Conservation (phyloP, 2,888 invertebrate species). For the Congeria kusceri region DNA sequence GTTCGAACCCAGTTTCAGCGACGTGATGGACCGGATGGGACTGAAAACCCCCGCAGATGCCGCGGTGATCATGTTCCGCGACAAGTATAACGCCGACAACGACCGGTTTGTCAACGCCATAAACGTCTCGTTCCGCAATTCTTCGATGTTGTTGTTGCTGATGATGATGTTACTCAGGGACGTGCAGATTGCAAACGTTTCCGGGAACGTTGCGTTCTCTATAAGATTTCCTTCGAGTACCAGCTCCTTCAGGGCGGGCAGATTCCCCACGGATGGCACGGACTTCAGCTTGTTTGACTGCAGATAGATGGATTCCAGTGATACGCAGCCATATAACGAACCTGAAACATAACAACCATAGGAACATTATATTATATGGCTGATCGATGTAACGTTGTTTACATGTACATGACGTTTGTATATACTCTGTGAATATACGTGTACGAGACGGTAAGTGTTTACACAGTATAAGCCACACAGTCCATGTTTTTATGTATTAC, state of each 20-base stretch:
- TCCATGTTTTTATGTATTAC: too few relatives aligned
- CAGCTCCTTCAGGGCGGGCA: conserved; percentile 61
- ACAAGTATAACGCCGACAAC: conserved; percentile 66
- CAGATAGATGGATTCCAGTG: conserved; percentile 58
- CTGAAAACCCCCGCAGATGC: conserved; percentile 63
- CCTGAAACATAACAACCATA: conserved; percentile 3
- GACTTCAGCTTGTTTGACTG: conserved; percentile 63
- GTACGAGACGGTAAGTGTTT: too few relatives aligned
- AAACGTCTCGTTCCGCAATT: conserved; percentile 66
- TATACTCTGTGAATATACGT: too few relatives aligned
- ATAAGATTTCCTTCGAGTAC: conserved; percentile 72
- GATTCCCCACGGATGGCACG: conserved; percentile 60
- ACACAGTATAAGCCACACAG: too few relatives aligned
- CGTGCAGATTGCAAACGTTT: conserved; percentile 42
- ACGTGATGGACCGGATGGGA: conserved; percentile 62
- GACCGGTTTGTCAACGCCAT: conserved; percentile 48
- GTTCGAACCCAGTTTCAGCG: conserved; percentile 73
- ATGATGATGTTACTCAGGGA: conserved; percentile 60
- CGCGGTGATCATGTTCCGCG: conserved; percentile 66
- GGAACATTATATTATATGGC: too few relatives aligned
- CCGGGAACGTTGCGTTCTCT: conserved; percentile 69
- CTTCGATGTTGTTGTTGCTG: conserved; percentile 68
- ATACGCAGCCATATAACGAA: conserved; percentile 59
- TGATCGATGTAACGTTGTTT: too few relatives aligned
- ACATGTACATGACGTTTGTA: too few relatives aligned